Evolutionary conservation across 1,140 invertebrate species (phyloP), one percentile per base, ranked within the genome.

Genomic region (Nilaparvata lugens): DNA sequence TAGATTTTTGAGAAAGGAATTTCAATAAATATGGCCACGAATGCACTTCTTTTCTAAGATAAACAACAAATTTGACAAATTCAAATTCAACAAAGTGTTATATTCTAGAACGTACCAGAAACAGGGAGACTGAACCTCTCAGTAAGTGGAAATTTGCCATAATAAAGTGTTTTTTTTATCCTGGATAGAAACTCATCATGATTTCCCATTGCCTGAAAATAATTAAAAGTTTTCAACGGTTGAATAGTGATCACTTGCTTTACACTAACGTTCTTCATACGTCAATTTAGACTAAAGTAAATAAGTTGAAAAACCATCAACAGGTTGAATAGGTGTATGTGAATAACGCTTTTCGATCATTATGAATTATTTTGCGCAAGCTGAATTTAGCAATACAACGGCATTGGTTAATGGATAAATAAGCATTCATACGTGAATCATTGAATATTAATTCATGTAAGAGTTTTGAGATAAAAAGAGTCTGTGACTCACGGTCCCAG

Each of bases 111-210:
- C 75, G 72, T 72, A 87, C 88, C 87, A 75, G 88, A 89, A 56
- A 91, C 81, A 52, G 88, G 88, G 38, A 92, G 76, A 70, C 88
- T 89, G 14, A 89, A 75, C 60, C 84, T 78, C 65, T 88, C 84
- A 58, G 83, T 81, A 52, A 75, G 75, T 23, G 88, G 85, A 40
- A 86, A 72, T 72, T 86, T 82, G 57, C 88, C 86, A 79, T 92
- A 94, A 72, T 94, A 94, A 4, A 94, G 74, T 0, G 89, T 88
- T 73, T 94, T 93, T 0, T 80, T 83, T 56, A 94, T 87, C 64
- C 91, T 78, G 64, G 84, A 81, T 55, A 89, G 74, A 70, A 91
- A 89, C 58, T 85, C 81, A 51, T 83, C 79, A 68, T 91, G 86
- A 70, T 84, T 78, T 18, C 78, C 79, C 69, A 86, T 78, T 24